Conservation (phyloP, 2,797 vertebrate species). For the Danio jaintianensis region DNA sequence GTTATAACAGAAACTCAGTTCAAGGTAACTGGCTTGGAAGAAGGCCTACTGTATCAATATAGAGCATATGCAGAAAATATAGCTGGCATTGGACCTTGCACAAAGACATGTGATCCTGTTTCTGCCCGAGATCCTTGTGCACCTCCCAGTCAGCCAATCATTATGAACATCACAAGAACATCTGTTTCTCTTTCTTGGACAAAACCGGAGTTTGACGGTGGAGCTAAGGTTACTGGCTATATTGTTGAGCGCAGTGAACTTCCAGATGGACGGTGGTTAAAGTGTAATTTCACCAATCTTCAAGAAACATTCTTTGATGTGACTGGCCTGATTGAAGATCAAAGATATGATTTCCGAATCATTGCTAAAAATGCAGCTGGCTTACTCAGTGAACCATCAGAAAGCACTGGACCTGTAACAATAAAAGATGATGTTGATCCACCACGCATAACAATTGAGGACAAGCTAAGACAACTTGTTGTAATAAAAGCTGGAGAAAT, state of each 20-base stretch:
- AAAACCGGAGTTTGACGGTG: conserved; percentile 94
- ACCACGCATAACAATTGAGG: conserved; percentile 91
- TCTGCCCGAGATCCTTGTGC: conserved; percentile 96
- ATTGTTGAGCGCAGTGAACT: conserved; percentile 91
- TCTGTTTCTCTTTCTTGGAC: conserved; percentile 93
- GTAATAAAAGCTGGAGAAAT: conserved; percentile 93
- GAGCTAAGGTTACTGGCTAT: conserved; percentile 95
- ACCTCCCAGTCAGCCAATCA: conserved; percentile 90
- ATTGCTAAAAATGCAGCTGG: conserved; percentile 95
- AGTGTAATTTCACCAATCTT: conserved; percentile 95
- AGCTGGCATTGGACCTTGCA: conserved; percentile 91
- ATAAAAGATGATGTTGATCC: conserved; percentile 93
- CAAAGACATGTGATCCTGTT: conserved; percentile 89
- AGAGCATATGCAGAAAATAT: conserved; percentile 93
- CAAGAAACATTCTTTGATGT: conserved; percentile 93
- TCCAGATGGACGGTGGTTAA: conserved; percentile 94
- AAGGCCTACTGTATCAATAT: conserved; percentile 92
- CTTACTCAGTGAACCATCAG: conserved; percentile 90
- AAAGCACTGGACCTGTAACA: conserved; percentile 90
- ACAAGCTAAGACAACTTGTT: conserved; percentile 88
- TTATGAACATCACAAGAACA: conserved; percentile 93
- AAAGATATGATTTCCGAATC: conserved; percentile 92
- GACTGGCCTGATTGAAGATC: conserved; percentile 91
- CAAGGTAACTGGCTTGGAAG: conserved; percentile 90
- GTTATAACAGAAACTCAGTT: conserved; percentile 88